These are phyloP conservation scores for Chelidonichthys spinosus DNA, from an alignment of 2,797 vertebrate species.

Conservation along the genomic window DNA sequence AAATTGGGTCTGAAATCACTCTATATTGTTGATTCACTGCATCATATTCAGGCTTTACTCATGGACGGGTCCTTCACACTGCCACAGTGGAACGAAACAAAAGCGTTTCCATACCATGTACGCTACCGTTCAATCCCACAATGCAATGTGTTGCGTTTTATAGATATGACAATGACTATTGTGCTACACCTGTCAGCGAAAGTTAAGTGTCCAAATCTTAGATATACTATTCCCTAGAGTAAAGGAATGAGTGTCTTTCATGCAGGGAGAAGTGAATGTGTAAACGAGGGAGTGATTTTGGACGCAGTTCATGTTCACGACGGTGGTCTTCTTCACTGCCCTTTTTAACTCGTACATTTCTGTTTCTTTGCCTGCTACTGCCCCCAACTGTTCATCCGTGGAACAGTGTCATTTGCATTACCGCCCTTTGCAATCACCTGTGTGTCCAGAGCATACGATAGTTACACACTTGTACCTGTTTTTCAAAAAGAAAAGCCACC, in stretches of 20 bases:
- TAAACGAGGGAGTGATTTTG: not conserved
- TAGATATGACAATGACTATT: not conserved
- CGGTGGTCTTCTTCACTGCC: not conserved
- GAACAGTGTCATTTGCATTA: constrained; percentile 1
- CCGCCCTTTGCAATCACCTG: not conserved
- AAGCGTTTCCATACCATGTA: not conserved
- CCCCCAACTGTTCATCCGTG: constrained; percentile 15
- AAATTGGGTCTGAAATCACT: not conserved
- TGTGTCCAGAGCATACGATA: not conserved
- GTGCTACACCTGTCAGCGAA: not conserved
- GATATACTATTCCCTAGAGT: not conserved
- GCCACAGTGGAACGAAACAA: not conserved
- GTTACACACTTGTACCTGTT: not conserved
- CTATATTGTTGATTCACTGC: not conserved
- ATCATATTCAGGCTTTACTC: not conserved
- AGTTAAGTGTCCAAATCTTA: not conserved
- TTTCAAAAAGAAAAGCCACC: not conserved
- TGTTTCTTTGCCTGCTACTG: constrained; percentile 8
- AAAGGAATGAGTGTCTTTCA: not conserved
- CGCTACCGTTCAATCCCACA: not conserved
- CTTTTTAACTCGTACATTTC: not conserved
- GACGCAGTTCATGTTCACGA: not conserved
- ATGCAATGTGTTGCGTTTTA: not conserved
- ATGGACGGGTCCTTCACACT: not conserved
- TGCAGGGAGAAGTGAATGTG: not conserved